Conservation (phyloP, 2,888 invertebrate genomes). For the Scaptomyza flava region DNA sequence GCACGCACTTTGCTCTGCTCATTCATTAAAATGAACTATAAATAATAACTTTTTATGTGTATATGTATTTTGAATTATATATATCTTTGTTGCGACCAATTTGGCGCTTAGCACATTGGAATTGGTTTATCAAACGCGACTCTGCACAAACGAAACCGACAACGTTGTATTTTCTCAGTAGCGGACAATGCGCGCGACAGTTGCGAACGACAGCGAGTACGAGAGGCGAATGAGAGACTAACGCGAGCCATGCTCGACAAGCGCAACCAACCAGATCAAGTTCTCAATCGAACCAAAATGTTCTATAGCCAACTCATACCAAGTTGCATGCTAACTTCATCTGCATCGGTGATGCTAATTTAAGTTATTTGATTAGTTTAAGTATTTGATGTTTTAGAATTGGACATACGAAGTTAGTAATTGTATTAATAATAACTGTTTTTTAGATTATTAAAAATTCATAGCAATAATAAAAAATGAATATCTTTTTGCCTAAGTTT, state of each 20-base stretch:
- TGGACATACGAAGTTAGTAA: background rate
- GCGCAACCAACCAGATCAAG: conserved; percentile 41
- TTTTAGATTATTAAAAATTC: too few species aligned
- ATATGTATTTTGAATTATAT: background rate
- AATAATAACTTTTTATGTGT: background rate
- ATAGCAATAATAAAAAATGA: too few species aligned
- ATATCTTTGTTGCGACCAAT: background rate
- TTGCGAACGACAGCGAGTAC: conserved; percentile 45
- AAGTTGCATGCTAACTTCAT: conserved; percentile 18
- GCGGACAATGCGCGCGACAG: conserved; percentile 34
- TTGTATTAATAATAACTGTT: background rate
- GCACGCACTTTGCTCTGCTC: background rate
- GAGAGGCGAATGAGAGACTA: conserved; percentile 53
- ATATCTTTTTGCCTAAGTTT: too few species aligned
- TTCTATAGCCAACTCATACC: conserved; percentile 14
- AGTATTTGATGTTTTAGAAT: background rate
- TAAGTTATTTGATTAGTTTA: background rate
- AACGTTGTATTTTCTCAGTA: conserved; percentile 30
- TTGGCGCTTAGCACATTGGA: conserved; percentile 17
- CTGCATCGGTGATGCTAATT: conserved; percentile 1
- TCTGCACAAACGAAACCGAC: conserved; percentile 39
- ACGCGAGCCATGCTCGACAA: conserved; percentile 15
- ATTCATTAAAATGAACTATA: background rate
- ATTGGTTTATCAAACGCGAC: conserved; percentile 30
- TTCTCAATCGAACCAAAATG: conserved; percentile 19